Base-by-base conservation (phyloP, 2,888 invertebrate genomes). In the Phrixothrix hirtus region DNA sequence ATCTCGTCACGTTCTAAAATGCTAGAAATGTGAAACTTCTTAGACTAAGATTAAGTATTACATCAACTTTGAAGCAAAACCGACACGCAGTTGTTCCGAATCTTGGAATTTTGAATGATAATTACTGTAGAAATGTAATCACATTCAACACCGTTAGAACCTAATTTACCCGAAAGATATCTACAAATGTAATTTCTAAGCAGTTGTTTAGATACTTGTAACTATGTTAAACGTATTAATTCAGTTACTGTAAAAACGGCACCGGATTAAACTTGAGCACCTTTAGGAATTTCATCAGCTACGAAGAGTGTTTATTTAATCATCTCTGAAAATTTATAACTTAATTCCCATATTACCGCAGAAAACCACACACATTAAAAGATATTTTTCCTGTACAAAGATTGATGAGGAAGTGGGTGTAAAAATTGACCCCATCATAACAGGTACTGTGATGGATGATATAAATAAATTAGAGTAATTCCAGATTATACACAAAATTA, bases 391-490 rank as follows among this genome's bases (percentile, higher is more conserved):
- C 35, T 35, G 41, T 41, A 41, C 39, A 41, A 39, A 48, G 48
- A 48, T 48, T 48, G 48, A 48, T 48, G 48, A 41, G 41, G 27
- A 32, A 38, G 32, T 21, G 21, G 21, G 21, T 21, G 39, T 48
- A 32, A 48, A 36, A 48, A 48, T 48, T 38, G 30, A 48, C 34
- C 25, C 41, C 21, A 16, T 34, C 32, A 48, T 48, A 48, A 48
- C 41, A 34, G 26, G 34, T 41, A 39, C 41, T 34, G 34, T 48
- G 48, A 48, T 48, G 41, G 48, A 48, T 48, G 48, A 41, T 35
- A 34, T 26, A 48, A 48, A 41, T 48, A 41, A 34, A 30, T 35
- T 44, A 36, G 16, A 32, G 42, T 34, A 43, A 13, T 31, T 31
- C 41, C 2, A 10, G 6, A 37, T 37, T 9, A 12, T 26, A 10